Evolutionary conservation across 1,140 invertebrate genomes (phyloP), one percentile per base, ranked within the genome.

Genomic region (Eumeta japonica): DNA sequence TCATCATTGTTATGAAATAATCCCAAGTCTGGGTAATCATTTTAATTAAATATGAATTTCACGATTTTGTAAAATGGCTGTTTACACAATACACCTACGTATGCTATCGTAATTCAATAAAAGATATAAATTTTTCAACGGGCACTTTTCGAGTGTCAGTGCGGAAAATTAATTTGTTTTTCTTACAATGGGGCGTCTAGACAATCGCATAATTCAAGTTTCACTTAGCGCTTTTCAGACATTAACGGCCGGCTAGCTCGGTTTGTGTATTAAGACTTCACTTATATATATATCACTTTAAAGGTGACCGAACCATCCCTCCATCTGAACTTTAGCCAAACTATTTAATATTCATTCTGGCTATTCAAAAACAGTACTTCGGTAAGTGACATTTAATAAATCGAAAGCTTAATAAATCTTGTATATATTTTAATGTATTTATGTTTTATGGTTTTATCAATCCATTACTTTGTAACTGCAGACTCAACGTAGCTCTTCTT

Each of bases 91-190:
- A n/a, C n/a, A n/a, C n/a, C n/a, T n/a, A n/a, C n/a, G n/a, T n/a
- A n/a, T n/a, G n/a, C n/a, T n/a, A n/a, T 55, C 52, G 52, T 63
- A 65, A 64, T 61, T 65, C 57, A 61, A 70, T 63, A 59, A 52
- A 57, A 43, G 37, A 58, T 58, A 61, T 73, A 73, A 73, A 73
- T 72, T 60, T 46, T 37, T 41, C 43, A 41, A 40, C 42, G 47
- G 59, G 56, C 54, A 62, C 58, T 66, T 65, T 62, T 70, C 54
- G 55, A 53, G 52, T 47, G 45, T 51, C 56, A 41, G 48, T 62
- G 56, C 49, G 60, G 58, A 53, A 56, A 64, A 70, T 67, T 72
- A 70, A 73, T 67, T 73, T 73, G 65, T 70, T 73, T 71, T 73
- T 66, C 65, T 66, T 58, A 73, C 67, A 73, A 72, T 67, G 54